These are phyloP conservation scores for Lepidostoma basale DNA, from an alignment of 1,140 invertebrate species.

Conservation along the genomic window DNA sequence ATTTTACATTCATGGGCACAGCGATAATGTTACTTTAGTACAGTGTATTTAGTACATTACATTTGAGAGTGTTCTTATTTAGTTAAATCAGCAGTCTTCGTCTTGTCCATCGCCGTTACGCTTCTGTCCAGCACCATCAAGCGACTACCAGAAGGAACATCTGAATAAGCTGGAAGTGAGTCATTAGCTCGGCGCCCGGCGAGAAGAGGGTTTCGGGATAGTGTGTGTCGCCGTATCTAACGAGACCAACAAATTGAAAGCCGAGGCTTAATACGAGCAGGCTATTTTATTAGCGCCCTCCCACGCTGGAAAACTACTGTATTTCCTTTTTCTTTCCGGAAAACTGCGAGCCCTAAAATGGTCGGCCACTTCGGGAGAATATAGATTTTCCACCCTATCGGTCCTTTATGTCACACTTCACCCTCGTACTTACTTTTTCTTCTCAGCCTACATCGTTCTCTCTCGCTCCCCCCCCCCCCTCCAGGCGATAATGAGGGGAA, in stretches of 20 bases:
- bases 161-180: no score
- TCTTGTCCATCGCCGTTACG: no score
- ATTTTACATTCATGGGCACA: no score
- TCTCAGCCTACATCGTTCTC: background rate
- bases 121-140: no score
- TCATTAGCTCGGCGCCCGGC: background rate
- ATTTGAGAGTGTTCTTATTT: no score
- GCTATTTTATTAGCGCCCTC: background rate
- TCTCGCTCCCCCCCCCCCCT: background rate
- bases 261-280: constrained; percentile 2
- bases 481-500: constrained; percentile 15
- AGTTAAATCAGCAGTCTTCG: no score
- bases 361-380: constrained; percentile 14
- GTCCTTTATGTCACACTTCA: constrained; percentile 22
- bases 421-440: constrained; percentile 7
- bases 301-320: background rate
- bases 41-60: no score
- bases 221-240: background rate
- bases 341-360: background rate
- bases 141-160: no score
- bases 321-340: constrained; percentile 1
- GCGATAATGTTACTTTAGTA: no score
- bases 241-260: constrained; percentile 15
- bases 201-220: background rate
- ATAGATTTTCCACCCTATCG: constrained; percentile 21